A percentile compares a stretch with the other conserved stretches of the same genome.
phyloP scores from a whole-genome alignment of 2,888 invertebrate genomes.

The Callimorpha dominula region DNA sequence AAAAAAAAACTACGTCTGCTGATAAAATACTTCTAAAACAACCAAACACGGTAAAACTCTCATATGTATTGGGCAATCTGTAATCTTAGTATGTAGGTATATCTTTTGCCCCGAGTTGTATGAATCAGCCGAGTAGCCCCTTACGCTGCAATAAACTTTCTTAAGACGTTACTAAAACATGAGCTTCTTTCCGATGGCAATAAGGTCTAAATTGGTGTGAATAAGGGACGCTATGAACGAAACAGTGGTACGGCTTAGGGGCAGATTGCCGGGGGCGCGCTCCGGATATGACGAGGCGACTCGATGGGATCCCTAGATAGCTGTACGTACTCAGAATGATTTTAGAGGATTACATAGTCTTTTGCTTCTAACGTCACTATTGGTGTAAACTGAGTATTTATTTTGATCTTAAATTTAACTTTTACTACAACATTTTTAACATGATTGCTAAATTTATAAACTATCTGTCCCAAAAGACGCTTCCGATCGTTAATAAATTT shows the following conservation, averaged over 20 bases:
- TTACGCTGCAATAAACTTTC: slow-evolving; percentile 45
- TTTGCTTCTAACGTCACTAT: neutral
- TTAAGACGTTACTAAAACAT: slow-evolving; percentile 15
- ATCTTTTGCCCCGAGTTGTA: slow-evolving; percentile 29
- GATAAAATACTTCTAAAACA: neutral
- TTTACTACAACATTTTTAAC: too few relatives aligned
- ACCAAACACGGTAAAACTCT: slow-evolving; percentile 24
- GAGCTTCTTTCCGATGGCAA: neutral
- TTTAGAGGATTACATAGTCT: slow-evolving; percentile 32
- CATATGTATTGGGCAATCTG: slow-evolving; percentile 33
- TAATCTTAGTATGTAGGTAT: slow-evolving; percentile 39
- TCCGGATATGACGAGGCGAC: slow-evolving; percentile 62
- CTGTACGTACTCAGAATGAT: slow-evolving; percentile 19
- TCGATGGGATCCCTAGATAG: slow-evolving; percentile 39
- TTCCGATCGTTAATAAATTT: too few relatives aligned
- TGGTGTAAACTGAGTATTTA: neutral
- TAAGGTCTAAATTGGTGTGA: slow-evolving; percentile 40
- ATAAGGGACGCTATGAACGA: slow-evolving; percentile 36
- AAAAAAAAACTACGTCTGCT: neutral
- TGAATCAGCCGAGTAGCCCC: slow-evolving; percentile 23
- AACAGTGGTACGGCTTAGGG: slow-evolving; percentile 46
- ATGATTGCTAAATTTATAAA: too few relatives aligned
- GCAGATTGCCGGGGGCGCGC: slow-evolving; percentile 54
- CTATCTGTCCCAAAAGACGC: too few relatives aligned
- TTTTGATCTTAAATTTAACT: neutral